These are phyloP conservation scores for Proisotoma minuta DNA, from an alignment of 2,888 invertebrate genomes.

Conservation along the genomic window DNA sequence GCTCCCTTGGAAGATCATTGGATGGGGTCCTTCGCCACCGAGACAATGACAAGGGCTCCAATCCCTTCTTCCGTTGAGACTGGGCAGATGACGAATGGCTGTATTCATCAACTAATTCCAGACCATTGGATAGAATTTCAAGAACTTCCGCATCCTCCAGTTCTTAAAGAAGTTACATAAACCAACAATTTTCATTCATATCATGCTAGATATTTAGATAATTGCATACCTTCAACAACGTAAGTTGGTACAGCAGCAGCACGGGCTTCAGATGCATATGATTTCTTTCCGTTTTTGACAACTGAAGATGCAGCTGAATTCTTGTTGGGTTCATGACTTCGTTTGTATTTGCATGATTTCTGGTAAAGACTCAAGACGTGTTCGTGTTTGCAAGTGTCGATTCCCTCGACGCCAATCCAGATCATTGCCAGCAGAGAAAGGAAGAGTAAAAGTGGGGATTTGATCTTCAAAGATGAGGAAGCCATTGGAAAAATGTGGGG, in stretches of 20 bases:
- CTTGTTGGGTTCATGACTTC: conserved; percentile 6
- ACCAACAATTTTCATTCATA: too few species aligned
- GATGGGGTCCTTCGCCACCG: background rate
- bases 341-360: conserved; percentile 1
- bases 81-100: background rate
- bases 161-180: too few species aligned
- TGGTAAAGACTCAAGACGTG: background rate
- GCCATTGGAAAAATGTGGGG: too few species aligned
- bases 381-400: background rate
- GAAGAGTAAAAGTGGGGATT: too few species aligned
- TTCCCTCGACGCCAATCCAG: too few species aligned
- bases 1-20: background rate
- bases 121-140: background rate
- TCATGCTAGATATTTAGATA: too few species aligned
- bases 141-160: background rate
- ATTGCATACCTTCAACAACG: too few species aligned
- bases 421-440: too few species aligned
- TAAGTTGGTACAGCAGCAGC: background rate
- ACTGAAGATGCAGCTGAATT: too few species aligned
- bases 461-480: too few species aligned
- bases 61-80: background rate
- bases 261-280: background rate
- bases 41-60: background rate
- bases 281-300: background rate
- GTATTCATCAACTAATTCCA: background rate